These are phyloP conservation scores for Mus musculus DNA, from an alignment of 2,113 vertebrate genomes.

Conservation along the genomic window DNA sequence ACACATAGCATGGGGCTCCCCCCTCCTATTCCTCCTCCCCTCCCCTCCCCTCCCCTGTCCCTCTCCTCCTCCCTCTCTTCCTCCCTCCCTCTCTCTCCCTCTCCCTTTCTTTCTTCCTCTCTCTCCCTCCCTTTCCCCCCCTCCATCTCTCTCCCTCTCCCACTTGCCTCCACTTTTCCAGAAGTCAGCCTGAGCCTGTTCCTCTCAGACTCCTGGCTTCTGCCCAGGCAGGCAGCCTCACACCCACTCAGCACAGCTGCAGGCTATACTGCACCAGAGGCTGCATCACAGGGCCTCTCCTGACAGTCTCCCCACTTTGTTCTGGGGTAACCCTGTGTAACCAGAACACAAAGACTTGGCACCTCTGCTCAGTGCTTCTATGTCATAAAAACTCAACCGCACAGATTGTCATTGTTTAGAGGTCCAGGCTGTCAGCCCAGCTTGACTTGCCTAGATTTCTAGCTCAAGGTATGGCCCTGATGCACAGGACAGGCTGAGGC, in stretches of 20 bases:
- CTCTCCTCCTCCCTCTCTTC: fast-evolving
- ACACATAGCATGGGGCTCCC: neutral
- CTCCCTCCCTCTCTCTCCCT: neutral
- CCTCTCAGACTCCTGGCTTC: neutral
- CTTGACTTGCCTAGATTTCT: neutral
- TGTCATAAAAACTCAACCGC: neutral
- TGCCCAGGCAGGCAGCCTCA: neutral
- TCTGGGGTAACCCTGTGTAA: neutral
- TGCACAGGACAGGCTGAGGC: neutral
- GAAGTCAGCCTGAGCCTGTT: neutral
- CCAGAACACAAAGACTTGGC: neutral
- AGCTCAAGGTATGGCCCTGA: neutral
- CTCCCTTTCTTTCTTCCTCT: neutral
- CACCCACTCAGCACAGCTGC: neutral
- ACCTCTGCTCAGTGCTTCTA: neutral
- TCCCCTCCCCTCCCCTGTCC: fast-evolving
- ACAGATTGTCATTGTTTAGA: neutral
- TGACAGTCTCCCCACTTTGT: neutral
- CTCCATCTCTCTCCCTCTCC: too few relatives aligned
- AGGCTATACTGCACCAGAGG: neutral
- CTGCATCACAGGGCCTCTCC: neutral
- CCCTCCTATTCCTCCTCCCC: neutral
- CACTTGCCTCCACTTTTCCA: neutral
- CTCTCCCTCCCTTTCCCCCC: neutral
- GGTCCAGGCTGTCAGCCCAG: neutral